Percentiles rank a stretch among this genome's conserved stretches.
phyloP scores from a whole-genome alignment of 2,797 vertebrate species.

The Graptemys geographica region DNA sequence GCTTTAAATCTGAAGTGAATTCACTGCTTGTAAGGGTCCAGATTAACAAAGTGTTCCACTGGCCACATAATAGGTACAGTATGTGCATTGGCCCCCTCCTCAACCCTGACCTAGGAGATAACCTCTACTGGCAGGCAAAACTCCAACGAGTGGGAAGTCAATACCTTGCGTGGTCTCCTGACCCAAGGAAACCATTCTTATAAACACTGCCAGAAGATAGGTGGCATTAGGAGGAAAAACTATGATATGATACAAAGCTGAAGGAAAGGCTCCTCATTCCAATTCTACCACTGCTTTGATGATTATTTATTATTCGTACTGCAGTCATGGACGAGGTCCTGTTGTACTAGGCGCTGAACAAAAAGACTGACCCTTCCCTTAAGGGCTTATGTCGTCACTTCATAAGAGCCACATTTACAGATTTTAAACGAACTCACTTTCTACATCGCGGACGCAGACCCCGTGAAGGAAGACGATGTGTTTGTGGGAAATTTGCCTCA shows the following conservation, averaged over 20 bases:
- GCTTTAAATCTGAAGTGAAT: neutral
- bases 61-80: neutral
- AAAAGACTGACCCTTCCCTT: neutral
- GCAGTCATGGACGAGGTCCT: neutral
- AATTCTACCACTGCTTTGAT: neutral
- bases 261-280: neutral
- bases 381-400: neutral
- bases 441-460: constrained; percentile 93
- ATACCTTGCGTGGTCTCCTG: neutral
- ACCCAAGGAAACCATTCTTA: neutral
- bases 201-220: neutral
- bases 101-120: neutral
- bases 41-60: neutral
- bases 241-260: neutral
- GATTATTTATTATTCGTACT: neutral
- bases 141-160: neutral
- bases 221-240: accelerated
- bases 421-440: constrained; percentile 87
- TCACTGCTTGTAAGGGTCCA: neutral
- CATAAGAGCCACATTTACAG: neutral
- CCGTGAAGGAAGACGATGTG: constrained; percentile 96
- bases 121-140: neutral
- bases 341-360: neutral
- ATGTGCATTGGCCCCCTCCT: neutral
- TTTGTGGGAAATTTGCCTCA: constrained; percentile 97